Evolutionary conservation across 1,140 invertebrate genomes (phyloP).

Genomic region (Drosophila parabipectinata): DNA sequence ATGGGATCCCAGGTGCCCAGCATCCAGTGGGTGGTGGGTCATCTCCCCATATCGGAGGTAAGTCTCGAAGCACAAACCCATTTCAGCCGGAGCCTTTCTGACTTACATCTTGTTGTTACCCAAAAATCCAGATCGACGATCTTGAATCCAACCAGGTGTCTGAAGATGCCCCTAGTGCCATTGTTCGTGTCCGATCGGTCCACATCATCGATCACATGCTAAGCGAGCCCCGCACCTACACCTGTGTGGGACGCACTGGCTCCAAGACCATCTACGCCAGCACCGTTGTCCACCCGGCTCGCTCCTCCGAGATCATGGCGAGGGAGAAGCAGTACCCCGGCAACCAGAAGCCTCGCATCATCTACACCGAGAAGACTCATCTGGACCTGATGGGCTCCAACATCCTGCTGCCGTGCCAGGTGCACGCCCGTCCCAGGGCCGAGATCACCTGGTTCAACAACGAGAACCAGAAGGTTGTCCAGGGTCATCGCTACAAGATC

Average conservation of each 20-base stretch:
- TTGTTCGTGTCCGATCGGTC: constrained; percentile 87
- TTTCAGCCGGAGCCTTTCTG: neutral
- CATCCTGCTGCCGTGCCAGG: constrained; percentile 89
- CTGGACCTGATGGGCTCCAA: constrained; percentile 87
- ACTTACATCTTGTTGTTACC: neutral
- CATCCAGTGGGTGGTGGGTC: constrained; percentile 88
- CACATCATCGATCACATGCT: constrained; percentile 85
- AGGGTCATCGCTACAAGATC: constrained; percentile 85
- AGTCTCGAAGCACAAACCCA: constrained; percentile 37
- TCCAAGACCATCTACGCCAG: constrained; percentile 85
- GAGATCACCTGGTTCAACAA: constrained; percentile 88
- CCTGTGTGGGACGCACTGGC: constrained; percentile 89
- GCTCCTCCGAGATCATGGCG: constrained; percentile 41
- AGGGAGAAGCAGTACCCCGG: constrained; percentile 69
- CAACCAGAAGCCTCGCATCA: constrained; percentile 85
- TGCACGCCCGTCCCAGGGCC: constrained; percentile 87
- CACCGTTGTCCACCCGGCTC: constrained; percentile 84
- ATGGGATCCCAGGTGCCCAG: constrained; percentile 88
- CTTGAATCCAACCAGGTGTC: constrained; percentile 85
- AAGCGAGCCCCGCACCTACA: constrained; percentile 85
- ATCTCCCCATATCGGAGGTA: constrained; percentile 86
- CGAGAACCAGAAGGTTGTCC: constrained; percentile 85
- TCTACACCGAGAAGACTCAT: constrained; percentile 85
- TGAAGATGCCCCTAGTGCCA: constrained; percentile 84
- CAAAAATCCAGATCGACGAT: constrained; percentile 56